phyloP scores from a whole-genome alignment of 2,888 invertebrate genomes.

The Formica aserva region DNA sequence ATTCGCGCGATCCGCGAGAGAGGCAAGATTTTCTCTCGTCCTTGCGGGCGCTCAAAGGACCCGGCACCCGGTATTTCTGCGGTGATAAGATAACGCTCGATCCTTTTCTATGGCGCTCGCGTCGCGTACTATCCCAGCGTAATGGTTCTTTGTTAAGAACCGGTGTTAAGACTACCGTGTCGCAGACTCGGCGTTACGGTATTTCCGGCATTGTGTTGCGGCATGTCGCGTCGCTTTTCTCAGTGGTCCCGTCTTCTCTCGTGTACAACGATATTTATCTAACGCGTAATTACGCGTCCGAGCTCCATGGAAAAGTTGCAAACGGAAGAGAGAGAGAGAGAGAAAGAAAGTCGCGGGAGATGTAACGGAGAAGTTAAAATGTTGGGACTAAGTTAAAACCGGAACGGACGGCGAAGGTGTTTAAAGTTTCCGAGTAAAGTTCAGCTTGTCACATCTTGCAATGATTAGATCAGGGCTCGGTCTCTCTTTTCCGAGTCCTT shows the following conservation, averaged over 20 bases:
- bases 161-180: conserved; percentile 30
- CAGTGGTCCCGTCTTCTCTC: neutral
- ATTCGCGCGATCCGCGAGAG: conserved; percentile 53
- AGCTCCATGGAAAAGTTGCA: conserved; percentile 43
- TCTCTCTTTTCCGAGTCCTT: conserved; percentile 32
- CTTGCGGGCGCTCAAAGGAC: conserved; percentile 44
- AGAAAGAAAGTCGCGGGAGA: conserved; percentile 33
- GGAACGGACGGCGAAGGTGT: conserved; percentile 46
- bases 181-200: neutral
- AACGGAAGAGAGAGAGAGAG: neutral
- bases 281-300: conserved; percentile 55
- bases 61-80: conserved; percentile 48
- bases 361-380: conserved; percentile 54
- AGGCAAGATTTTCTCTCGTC: conserved; percentile 53
- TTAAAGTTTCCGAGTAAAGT: conserved; percentile 50
- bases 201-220: conserved; percentile 8
- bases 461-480: conserved; percentile 49
- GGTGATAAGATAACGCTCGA: conserved; percentile 78
- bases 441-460: conserved; percentile 51
- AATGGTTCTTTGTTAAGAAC: conserved; percentile 43
- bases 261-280: conserved; percentile 49
- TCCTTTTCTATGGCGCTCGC: conserved; percentile 33
- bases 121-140: neutral
- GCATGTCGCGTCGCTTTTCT: conserved; percentile 26
- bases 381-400: conserved; percentile 52